Evolutionary conservation across 2,888 invertebrate genomes (phyloP), one percentile per base, ranked within the genome.

Genomic region (Stenodema calcarata): DNA sequence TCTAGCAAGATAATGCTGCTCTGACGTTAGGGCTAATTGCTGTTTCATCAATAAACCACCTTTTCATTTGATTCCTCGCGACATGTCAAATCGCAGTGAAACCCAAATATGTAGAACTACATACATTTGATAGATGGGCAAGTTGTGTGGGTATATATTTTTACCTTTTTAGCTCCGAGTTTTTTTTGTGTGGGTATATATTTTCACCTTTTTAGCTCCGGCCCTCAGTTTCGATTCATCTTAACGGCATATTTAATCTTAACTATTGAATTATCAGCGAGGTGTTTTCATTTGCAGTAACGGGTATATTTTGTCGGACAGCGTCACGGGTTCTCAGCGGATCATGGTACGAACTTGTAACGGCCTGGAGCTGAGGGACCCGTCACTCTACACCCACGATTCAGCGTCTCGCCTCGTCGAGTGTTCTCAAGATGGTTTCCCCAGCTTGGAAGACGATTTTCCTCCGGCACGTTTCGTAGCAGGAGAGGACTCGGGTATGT

Each of bases 301-400:
- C 87, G 73, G 78, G 18, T 82, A 87, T 47, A 69, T 76, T 28
- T 75, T 87, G 35, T 87, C 79, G 75, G 73, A 85, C 69, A 91
- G 91, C 87, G 89, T 91, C 88, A 90, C 90, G 69, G 89, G 89
- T 78, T 90, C 90, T 0, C 93, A 94, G 88, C 93, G 95, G 88
- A 94, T 95, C 87, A 94, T 95, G 94, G 94, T 95, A 87, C 93
- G 95, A 90, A 95, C 95, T 85, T 95, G 95, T 91, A 95, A 95
- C 90, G 95, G 95, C 87, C 92, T 95, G 88, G 95, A 95, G 91
- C 92, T 95, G 89, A 92, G 95, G 90, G 95, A 95, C 89, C 91
- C 92, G 11, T 90, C 91, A 75, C 87, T 87, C 27, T 90, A 91
- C 89, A 91, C 90, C 88, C 91, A 92, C 90, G 91, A 91, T 87